Evolutionary conservation across 2,888 invertebrate genomes (phyloP).

Genomic region (Iselma pallidipennis): DNA sequence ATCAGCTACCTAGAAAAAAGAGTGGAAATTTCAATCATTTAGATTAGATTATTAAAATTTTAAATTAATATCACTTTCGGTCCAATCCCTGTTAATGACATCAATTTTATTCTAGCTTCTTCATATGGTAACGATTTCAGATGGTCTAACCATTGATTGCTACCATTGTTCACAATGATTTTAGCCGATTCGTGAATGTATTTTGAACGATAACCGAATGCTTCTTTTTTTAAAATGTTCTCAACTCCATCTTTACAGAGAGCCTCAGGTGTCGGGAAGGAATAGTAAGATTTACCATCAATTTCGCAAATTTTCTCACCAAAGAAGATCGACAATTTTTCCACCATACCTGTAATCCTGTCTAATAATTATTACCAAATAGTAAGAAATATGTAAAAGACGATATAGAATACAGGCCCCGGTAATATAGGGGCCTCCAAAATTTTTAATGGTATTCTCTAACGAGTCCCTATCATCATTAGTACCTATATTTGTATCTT

Average conservation of each 20-base stretch:
- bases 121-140: constrained; percentile 71
- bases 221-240: constrained; percentile 68
- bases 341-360: constrained; percentile 90
- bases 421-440: no score
- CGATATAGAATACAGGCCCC: no score
- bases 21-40: constrained; percentile 12
- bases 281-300: constrained; percentile 68
- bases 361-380: constrained; percentile 15
- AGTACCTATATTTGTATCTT: no score
- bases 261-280: constrained; percentile 78
- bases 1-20: constrained; percentile 80
- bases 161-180: constrained; percentile 67
- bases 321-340: constrained; percentile 81
- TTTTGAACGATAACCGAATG: constrained; percentile 87
- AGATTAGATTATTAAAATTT: constrained; percentile 1
- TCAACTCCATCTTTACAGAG: constrained; percentile 70
- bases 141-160: constrained; percentile 71
- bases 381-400: no score
- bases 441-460: no score
- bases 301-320: constrained; percentile 74
- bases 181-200: constrained; percentile 79
- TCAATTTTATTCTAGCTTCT: constrained; percentile 73
- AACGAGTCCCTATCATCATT: no score
- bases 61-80: constrained; percentile 79
- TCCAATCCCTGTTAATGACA: constrained; percentile 86